Conservation (phyloP, 2,888 invertebrate genomes). For the Pachydiplax longipennis region DNA sequence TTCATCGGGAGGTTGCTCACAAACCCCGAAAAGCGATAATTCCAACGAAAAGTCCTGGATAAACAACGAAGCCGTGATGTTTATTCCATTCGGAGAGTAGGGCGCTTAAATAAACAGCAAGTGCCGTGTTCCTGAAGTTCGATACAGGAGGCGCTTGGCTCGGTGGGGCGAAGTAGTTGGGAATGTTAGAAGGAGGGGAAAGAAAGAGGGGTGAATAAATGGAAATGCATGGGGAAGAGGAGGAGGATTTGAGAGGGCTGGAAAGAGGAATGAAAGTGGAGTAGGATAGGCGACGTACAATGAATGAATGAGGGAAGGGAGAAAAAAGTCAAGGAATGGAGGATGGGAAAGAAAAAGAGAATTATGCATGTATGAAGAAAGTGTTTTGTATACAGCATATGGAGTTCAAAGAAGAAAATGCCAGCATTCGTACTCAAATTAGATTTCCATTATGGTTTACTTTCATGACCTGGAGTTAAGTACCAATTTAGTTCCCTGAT, state of each 20-base stretch:
- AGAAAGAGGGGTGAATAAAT: not conserved
- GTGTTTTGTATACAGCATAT: too few species aligned
- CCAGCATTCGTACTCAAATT: too few species aligned
- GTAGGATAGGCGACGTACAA: too few species aligned
- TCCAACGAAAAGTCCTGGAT: not conserved
- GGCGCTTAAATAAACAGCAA: not conserved
- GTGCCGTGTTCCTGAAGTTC: not conserved
- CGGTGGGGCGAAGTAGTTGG: not conserved
- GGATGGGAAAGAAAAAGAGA: not conserved
- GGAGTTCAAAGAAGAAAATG: too few species aligned
- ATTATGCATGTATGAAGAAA: too few species aligned
- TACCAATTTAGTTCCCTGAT: too few species aligned
- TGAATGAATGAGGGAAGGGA: not conserved
- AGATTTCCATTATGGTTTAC: too few species aligned
- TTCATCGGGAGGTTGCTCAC: not conserved
- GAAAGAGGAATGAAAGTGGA: not conserved
- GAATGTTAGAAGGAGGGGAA: not conserved
- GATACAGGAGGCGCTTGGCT: not conserved
- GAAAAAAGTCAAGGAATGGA: not conserved
- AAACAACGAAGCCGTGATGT: conserved; percentile 1
- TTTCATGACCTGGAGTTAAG: too few species aligned
- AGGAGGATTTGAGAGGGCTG: not conserved
- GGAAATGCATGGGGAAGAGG: not conserved
- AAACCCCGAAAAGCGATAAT: not conserved
- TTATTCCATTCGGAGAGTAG: not conserved